Conservation (phyloP, 2,888 invertebrate species). For the Eumacrocentrus americanus region DNA sequence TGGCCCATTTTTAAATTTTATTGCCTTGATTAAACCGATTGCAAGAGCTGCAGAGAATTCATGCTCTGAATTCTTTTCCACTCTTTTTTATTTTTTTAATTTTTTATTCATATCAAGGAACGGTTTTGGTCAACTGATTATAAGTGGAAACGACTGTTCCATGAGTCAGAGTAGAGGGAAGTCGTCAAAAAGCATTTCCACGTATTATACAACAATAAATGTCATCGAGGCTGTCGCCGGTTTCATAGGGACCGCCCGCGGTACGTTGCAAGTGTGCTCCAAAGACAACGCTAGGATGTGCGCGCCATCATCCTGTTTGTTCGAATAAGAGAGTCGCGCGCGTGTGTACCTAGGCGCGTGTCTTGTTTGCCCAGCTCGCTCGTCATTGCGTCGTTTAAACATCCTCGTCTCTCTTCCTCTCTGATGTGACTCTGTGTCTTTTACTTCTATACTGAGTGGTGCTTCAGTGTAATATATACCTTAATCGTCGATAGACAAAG, state of each 20-base stretch:
- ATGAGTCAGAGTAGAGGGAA: neutral
- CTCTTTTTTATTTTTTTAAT: neutral
- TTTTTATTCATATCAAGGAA: neutral
- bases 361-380: constrained; percentile 31
- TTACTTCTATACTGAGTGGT: constrained; percentile 21
- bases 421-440: constrained; percentile 31
- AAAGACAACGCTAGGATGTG: too few relatives aligned
- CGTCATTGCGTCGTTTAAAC: constrained; percentile 30
- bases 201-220: constrained; percentile 19
- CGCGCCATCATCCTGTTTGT: constrained; percentile 18
- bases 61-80: neutral
- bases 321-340: constrained; percentile 23
- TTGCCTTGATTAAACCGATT: constrained; percentile 9
- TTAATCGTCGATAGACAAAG: constrained; percentile 22
- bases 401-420: constrained; percentile 32
- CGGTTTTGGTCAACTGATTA: too few relatives aligned
- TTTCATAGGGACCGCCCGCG: constrained; percentile 22
- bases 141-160: constrained; percentile 6
- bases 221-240: constrained; percentile 18
- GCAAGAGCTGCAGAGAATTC: too few relatives aligned
- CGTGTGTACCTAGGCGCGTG: constrained; percentile 28
- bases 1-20: constrained; percentile 8
- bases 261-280: constrained; percentile 18
- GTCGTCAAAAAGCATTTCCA: constrained; percentile 1
- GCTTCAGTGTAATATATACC: constrained; percentile 2